These are phyloP conservation scores for Ashinkailepas kermadecensis DNA, from an alignment of 2,888 invertebrate genomes.

Conservation along the genomic window DNA sequence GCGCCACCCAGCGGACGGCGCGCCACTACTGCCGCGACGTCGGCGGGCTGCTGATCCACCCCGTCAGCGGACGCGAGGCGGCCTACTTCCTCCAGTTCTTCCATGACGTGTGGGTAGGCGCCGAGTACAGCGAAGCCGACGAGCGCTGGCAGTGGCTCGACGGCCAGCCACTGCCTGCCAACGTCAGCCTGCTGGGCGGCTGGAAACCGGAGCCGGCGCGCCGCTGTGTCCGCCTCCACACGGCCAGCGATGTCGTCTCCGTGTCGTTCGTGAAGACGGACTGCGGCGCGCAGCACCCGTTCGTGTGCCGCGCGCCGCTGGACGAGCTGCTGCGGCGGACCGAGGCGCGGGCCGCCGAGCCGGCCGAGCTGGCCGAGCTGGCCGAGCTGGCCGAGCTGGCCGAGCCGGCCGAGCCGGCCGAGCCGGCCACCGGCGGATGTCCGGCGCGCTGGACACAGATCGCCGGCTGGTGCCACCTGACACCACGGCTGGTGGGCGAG, in stretches of 20 bases:
- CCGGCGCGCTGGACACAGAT: background rate
- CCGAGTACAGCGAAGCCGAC: background rate
- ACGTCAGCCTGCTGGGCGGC: background rate
- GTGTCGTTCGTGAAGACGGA: background rate
- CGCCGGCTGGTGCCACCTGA: slow-evolving; percentile 7
- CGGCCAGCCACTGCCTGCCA: background rate
- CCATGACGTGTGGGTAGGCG: background rate
- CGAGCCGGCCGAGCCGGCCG: background rate
- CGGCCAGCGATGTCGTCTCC: background rate
- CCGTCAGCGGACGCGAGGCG: background rate
- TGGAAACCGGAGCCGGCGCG: background rate
- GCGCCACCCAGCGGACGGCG: background rate
- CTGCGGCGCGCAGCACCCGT: background rate
- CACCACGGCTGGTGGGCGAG: background rate
- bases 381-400: background rate
- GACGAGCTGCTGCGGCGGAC: background rate
- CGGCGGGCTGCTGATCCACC: background rate
- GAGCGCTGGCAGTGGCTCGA: slow-evolving; percentile 10
- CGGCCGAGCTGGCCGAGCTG: no score
- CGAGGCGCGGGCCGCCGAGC: background rate
- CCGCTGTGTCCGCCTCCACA: background rate
- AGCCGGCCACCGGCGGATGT: background rate
- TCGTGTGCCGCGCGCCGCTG: background rate
- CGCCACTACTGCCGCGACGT: background rate
- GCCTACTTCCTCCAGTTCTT: background rate